These are phyloP conservation scores for Tokudaia muenninki DNA, from an alignment of 2,797 vertebrate species.

Conservation along the genomic window DNA sequence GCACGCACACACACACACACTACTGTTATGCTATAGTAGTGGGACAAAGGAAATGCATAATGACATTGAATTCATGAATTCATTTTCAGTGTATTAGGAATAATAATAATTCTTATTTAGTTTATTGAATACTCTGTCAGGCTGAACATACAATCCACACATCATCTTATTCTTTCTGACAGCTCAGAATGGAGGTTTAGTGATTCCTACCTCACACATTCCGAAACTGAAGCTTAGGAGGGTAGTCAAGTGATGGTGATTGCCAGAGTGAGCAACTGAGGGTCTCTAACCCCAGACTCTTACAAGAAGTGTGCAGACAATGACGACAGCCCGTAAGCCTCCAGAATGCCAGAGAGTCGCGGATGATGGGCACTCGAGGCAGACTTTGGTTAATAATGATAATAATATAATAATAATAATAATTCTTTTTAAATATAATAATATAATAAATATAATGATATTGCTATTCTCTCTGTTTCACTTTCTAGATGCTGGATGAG, in stretches of 20 bases:
- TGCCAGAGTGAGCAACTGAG: not conserved
- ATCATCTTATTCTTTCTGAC: not conserved
- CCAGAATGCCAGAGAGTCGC: not conserved
- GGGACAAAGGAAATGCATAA: slow-evolving; percentile 27
- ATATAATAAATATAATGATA: rapidly evolving
- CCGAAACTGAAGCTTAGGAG: not conserved
- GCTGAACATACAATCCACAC: not conserved
- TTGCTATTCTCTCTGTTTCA: slow-evolving; percentile 4
- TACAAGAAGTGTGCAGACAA: not conserved
- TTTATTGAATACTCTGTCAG: slow-evolving; percentile 15
- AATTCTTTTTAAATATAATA: not conserved
- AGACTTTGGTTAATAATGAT: not conserved
- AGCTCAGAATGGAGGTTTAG: not conserved
- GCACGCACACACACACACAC: not conserved
- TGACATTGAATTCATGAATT: slow-evolving; percentile 17
- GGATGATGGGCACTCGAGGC: not conserved
- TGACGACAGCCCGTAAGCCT: not conserved
- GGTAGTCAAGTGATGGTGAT: not conserved
- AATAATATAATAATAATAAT: no score
- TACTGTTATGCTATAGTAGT: not conserved
- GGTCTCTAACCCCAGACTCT: not conserved
- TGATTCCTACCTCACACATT: not conserved
- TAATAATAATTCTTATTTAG: slow-evolving; percentile 18
- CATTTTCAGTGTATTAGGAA: no score
- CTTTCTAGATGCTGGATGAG: slow-evolving; percentile 86